phyloP scores from a whole-genome alignment of 1,140 invertebrate genomes.

The Neuroterus valhalla region DNA sequence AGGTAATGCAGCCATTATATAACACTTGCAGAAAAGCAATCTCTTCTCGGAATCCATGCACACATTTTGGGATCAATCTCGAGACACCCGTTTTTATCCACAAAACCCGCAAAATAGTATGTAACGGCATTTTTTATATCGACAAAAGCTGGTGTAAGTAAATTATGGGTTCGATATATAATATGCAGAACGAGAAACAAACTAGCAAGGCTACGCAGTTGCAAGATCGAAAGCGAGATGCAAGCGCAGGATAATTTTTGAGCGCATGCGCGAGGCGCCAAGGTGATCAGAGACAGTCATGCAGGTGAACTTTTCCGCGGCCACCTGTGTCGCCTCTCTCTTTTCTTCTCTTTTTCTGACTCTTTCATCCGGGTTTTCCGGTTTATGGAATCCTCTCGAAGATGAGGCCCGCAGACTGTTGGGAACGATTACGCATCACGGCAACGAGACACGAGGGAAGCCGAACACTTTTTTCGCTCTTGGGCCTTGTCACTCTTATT shows the following conservation, averaged over 20 bases:
- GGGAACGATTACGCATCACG: neutral
- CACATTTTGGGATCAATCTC: too few species aligned
- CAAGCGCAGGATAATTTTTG: constrained; percentile 41
- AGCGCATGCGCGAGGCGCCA: constrained; percentile 44
- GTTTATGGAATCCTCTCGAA: constrained; percentile 43
- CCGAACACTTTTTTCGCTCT: constrained; percentile 3
- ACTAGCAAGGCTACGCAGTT: constrained; percentile 38
- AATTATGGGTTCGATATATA: constrained; percentile 33
- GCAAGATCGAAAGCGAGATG: constrained; percentile 37
- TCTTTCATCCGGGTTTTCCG: constrained; percentile 53
- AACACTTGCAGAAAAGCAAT: too few species aligned
- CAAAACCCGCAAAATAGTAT: too few species aligned
- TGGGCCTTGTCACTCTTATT: neutral
- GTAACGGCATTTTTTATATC: too few species aligned
- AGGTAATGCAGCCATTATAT: too few species aligned
- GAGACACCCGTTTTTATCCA: too few species aligned
- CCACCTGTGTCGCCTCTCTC: constrained; percentile 54
- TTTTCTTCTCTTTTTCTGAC: constrained; percentile 44
- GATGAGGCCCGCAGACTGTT: neutral
- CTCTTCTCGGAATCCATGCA: too few species aligned
- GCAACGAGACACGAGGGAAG: constrained; percentile 29
- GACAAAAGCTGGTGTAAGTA: neutral
- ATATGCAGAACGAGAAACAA: constrained; percentile 29
- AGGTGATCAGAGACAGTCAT: constrained; percentile 42
- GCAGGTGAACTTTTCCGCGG: constrained; percentile 55